Base-by-base conservation (phyloP, 2,797 vertebrate species). In the Philypnodon macrostomus region DNA sequence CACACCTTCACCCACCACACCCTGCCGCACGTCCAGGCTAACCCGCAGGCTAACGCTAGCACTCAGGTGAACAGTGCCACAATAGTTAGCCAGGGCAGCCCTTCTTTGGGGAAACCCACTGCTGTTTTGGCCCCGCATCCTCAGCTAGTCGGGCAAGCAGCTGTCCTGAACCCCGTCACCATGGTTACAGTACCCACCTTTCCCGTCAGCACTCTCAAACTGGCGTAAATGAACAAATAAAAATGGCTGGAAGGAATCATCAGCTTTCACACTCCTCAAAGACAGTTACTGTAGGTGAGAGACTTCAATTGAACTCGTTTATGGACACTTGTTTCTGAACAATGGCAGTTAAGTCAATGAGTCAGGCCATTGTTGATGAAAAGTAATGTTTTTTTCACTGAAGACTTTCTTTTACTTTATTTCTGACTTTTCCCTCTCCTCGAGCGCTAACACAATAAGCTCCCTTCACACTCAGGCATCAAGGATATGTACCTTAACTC, bases 101-200 rank as follows among this genome's bases (percentile, higher is more conserved):
- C 81, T 5, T 86, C 88, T 27, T 56, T 93, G 54, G 89, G 87
- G 19, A 90, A 91, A 50, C 94, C 95, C 78, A 93, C 94, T 0
- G 88, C 93, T 0, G 91, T 97, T 23, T 92, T 77, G 81, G 93
- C 76, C 10, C 94, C 41, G 62, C 95, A 29, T 41, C 88, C 91
- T 0, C 95, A 97, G 81, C 59, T 98, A 59, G 92, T 97, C 0
- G 94, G 96, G 59, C 95, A 95, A 58, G 90, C 88, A 2, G 90
- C 89, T 3, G 95, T 98, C 70, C 94, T 98, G 1, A 98, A 98
- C 73, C 96, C 96, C 0, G 95, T 98, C 77, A 97, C 96, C 66
- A 97, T 98, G 96, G 96, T 98, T 44, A 97, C 95, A 33, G 94
- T 98, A 81, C 96, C 96, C 1, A 93, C 93, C 1, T 98, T 97